Conservation (phyloP, 2,888 invertebrate genomes). For the Callimorpha dominula region DNA sequence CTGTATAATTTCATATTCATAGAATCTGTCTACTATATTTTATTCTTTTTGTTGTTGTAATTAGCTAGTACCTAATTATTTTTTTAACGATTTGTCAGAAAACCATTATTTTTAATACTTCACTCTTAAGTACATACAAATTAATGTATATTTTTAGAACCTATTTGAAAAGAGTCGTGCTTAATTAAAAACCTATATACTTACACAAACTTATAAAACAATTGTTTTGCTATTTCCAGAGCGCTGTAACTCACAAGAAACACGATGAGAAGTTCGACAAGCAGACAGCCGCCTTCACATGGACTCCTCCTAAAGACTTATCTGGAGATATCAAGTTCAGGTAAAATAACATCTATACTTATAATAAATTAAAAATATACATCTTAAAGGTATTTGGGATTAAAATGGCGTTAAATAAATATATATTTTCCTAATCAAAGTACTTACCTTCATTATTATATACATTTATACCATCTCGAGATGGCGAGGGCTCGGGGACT, state of each 20-base stretch:
- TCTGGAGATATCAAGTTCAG: slow-evolving; percentile 88
- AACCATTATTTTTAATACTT: too few relatives aligned
- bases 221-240: slow-evolving; percentile 75
- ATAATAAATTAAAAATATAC: slow-evolving; percentile 13
- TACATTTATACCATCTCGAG: too few relatives aligned
- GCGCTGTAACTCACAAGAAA: slow-evolving; percentile 90
- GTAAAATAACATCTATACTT: slow-evolving; percentile 80
- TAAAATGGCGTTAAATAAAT: too few relatives aligned
- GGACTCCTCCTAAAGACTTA: slow-evolving; percentile 89
- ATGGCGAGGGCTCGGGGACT: neutral
- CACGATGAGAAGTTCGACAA: slow-evolving; percentile 86
- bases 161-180: neutral
- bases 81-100: too few relatives aligned
- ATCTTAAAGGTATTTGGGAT: neutral
- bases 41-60: too few relatives aligned
- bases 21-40: too few relatives aligned
- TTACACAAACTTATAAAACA: neutral
- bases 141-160: neutral
- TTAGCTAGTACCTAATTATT: too few relatives aligned
- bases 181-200: neutral
- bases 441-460: too few relatives aligned
- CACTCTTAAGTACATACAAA: too few relatives aligned
- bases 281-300: slow-evolving; percentile 85
- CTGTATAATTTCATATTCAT: too few relatives aligned
- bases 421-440: too few relatives aligned